Conservation (phyloP, 2,888 invertebrate species). For the Tupiocoris notatus region DNA sequence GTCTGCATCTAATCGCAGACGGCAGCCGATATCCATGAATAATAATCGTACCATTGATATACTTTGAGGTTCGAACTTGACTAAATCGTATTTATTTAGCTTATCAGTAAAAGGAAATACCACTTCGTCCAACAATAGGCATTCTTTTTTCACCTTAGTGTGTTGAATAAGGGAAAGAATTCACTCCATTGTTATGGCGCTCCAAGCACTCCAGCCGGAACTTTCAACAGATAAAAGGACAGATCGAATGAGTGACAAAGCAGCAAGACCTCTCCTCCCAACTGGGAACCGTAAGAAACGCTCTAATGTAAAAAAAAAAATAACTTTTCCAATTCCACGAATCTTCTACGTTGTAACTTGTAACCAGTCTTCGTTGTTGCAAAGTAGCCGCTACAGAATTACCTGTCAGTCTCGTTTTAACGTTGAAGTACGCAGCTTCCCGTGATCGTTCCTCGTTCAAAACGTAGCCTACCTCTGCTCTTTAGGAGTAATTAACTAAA, state of each 20-base stretch:
- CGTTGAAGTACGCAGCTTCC: neutral
- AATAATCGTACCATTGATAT: no score
- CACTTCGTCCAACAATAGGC: neutral
- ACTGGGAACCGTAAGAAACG: neutral
- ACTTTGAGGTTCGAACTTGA: neutral
- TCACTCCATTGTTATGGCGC: neutral
- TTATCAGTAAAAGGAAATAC: neutral
- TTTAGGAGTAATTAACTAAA: conserved; percentile 22
- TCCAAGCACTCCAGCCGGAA: neutral
- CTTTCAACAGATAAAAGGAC: neutral
- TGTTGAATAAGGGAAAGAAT: neutral
- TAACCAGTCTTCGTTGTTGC: no score
- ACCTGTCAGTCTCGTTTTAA: neutral
- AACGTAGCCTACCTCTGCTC: neutral
- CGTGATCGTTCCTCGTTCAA: neutral
- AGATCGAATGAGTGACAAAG: neutral
- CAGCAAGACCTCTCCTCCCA: neutral
- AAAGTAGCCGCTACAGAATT: neutral
- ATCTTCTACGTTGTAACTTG: neutral
- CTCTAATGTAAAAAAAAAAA: neutral
- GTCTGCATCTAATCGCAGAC: no score
- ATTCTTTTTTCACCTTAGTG: neutral
- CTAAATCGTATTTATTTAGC: neutral
- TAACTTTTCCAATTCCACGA: neutral
- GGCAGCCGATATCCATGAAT: no score